Conservation (phyloP, 1,140 invertebrate species). For the Micrasema minimum region DNA sequence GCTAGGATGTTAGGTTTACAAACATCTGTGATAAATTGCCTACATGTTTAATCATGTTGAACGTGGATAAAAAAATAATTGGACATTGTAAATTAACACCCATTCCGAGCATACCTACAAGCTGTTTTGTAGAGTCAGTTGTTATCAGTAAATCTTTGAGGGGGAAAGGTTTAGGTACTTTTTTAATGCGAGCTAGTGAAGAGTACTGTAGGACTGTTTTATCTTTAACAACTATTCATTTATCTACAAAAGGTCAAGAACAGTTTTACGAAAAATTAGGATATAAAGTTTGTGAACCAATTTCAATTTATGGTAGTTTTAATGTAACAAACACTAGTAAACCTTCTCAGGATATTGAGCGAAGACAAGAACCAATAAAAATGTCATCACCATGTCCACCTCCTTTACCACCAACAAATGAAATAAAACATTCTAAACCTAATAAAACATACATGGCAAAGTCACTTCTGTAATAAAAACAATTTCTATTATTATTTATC, state of each 20-base stretch:
- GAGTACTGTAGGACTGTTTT: slow-evolving; percentile 72
- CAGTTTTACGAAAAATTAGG: slow-evolving; percentile 81
- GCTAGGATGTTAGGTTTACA: slow-evolving; percentile 77
- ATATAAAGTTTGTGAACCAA: slow-evolving; percentile 74
- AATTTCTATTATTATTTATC: no score
- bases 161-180: slow-evolving; percentile 78
- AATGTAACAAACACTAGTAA: slow-evolving; percentile 8
- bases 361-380: no score
- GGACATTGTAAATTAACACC: slow-evolving; percentile 81
- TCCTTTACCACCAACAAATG: slow-evolving; percentile 36
- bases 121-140: slow-evolving; percentile 82
- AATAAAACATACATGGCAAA: slow-evolving; percentile 51
- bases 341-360: slow-evolving; percentile 4
- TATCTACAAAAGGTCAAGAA: slow-evolving; percentile 82
- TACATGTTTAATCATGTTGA: slow-evolving; percentile 75
- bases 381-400: slow-evolving; percentile 46
- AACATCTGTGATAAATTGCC: slow-evolving; percentile 78
- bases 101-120: slow-evolving; percentile 72
- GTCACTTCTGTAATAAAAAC: slow-evolving; percentile 4
- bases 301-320: slow-evolving; percentile 72
- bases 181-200: slow-evolving; percentile 76
- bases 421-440: slow-evolving; percentile 30
- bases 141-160: slow-evolving; percentile 75
- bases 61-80: slow-evolving; percentile 69
- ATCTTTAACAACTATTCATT: slow-evolving; percentile 73